phyloP scores from a whole-genome alignment of 2,113 vertebrate species.

The Pseudorasbora parva region DNA sequence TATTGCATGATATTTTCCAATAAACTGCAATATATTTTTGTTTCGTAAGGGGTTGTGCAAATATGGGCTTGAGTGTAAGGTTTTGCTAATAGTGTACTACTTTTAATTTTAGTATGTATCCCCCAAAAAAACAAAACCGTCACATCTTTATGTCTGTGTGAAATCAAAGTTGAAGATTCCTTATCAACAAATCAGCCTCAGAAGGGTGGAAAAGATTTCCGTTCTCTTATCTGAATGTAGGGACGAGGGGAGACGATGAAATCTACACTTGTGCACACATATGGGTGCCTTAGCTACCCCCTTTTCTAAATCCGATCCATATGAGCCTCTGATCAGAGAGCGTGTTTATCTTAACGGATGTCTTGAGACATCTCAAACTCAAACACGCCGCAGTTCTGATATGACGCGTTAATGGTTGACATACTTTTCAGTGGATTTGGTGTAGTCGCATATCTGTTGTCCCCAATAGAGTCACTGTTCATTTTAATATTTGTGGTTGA shows the following conservation, averaged over 20 bases:
- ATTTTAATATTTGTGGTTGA: background rate
- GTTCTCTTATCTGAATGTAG: constrained; percentile 31
- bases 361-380: background rate
- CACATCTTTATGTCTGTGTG: constrained; percentile 11
- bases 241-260: constrained; percentile 1
- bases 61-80: too few relatives aligned
- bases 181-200: constrained; percentile 36
- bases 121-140: too few relatives aligned
- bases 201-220: background rate
- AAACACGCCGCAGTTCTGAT: background rate
- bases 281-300: background rate
- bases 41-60: too few relatives aligned
- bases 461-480: background rate
- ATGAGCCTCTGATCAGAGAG: background rate
- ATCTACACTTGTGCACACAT: constrained; percentile 20
- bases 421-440: background rate
- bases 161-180: background rate
- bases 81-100: too few relatives aligned
- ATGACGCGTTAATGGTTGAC: background rate
- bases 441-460: background rate
- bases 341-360: background rate
- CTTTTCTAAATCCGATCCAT: constrained; percentile 16
- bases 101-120: too few relatives aligned
- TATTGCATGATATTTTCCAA: too few relatives aligned
- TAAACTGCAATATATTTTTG: too few relatives aligned